Evolutionary conservation across 2,888 invertebrate species (phyloP).

Genomic region (Drosophila differens): DNA sequence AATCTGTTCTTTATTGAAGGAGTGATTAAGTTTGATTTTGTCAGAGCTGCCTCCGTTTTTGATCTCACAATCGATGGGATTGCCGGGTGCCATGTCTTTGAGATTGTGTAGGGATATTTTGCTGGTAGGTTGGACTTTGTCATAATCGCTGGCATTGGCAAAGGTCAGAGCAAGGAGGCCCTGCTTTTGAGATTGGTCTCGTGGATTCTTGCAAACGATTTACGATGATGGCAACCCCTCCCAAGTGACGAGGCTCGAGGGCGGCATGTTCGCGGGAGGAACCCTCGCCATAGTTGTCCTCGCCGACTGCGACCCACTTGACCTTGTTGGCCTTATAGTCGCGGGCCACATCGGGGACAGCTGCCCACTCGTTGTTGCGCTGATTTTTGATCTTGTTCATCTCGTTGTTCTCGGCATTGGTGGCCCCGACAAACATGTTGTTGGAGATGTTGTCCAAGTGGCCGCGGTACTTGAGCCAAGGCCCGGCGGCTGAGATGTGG

Average conservation of each 20-base stretch:
- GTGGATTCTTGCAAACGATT: constrained; percentile 99
- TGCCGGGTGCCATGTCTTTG: constrained; percentile 94
- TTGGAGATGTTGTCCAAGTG: constrained; percentile 99
- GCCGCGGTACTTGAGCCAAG: constrained; percentile 99
- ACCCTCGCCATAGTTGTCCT: constrained; percentile 96
- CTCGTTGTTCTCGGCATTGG: constrained; percentile 93
- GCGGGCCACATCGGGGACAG: constrained; percentile 97
- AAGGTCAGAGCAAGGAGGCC: constrained; percentile 98
- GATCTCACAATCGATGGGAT: constrained; percentile 94
- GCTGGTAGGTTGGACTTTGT: constrained; percentile 96
- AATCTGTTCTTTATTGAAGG: constrained; percentile 98
- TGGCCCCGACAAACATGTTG: constrained; percentile 98
- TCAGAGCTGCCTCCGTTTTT: constrained; percentile 94
- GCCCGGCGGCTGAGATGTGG: constrained; percentile 99
- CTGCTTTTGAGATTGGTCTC: constrained; percentile 99
- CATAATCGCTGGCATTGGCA: constrained; percentile 96
- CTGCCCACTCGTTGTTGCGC: constrained; percentile 92
- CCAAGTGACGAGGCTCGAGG: constrained; percentile 97
- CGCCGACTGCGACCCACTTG: constrained; percentile 95
- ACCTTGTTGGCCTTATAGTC: constrained; percentile 95
- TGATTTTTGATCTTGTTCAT: constrained; percentile 98
- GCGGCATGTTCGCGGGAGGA: constrained; percentile 99
- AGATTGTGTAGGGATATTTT: constrained; percentile 92
- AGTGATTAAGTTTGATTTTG: constrained; percentile 95
- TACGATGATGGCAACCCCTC: constrained; percentile 98